phyloP scores from a whole-genome alignment of 1,140 invertebrate species.

The Babylonia areolata region DNA sequence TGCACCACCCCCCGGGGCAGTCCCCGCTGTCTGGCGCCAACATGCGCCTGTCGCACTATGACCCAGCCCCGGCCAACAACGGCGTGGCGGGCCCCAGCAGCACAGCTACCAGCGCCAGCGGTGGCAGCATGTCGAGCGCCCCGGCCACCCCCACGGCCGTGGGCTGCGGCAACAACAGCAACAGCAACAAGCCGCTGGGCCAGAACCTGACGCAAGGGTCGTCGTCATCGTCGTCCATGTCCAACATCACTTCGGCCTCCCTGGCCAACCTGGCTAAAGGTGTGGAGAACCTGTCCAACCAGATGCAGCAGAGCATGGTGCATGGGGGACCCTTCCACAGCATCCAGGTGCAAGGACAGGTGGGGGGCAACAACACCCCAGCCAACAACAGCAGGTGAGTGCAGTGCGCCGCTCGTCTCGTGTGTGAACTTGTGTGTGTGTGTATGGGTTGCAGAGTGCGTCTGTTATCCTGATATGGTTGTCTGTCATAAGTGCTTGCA shows the following conservation, averaged over 20 bases:
- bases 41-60: conserved; percentile 70
- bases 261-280: conserved; percentile 75
- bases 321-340: conserved; percentile 76
- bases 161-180: conserved; percentile 42
- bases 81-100: conserved; percentile 9
- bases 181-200: conserved; percentile 50
- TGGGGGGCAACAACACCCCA: conserved; percentile 21
- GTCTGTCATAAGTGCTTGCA: too few relatives aligned
- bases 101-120: conserved; percentile 14
- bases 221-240: conserved; percentile 62
- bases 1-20: conserved; percentile 54
- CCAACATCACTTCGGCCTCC: conserved; percentile 75
- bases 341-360: conserved; percentile 73
- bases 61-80: conserved; percentile 58
- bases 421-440: too few relatives aligned
- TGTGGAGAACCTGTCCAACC: conserved; percentile 74
- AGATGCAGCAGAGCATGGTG: conserved; percentile 76
- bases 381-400: conserved; percentile 44
- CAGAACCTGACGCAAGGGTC: conserved; percentile 32
- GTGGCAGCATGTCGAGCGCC: conserved; percentile 44
- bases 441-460: too few relatives aligned
- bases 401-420: too few relatives aligned
- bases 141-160: conserved; percentile 50
- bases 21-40: conserved; percentile 64
- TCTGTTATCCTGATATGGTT: too few relatives aligned